Percentiles rank a stretch among this genome's conserved stretches.
Conservation (phyloP, 2,113 vertebrate species). For the Laticauda colubrina region DNA sequence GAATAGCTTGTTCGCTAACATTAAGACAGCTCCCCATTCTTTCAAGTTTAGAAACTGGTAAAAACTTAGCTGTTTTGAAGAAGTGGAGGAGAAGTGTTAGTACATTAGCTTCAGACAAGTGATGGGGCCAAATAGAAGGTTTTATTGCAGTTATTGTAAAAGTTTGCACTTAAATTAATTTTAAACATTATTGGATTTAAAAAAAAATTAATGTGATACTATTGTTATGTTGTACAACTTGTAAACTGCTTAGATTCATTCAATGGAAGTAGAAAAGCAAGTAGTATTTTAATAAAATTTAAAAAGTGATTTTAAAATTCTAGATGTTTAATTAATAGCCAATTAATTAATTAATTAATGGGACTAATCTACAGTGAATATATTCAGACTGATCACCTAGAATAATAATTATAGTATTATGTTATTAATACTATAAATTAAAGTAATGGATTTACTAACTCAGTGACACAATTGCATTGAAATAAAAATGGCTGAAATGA, state of each 20-base stretch:
- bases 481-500: slow-evolving; percentile 7
- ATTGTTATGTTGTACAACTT: not conserved
- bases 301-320: slow-evolving; percentile 45
- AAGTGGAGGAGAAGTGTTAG: not conserved
- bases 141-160: not conserved
- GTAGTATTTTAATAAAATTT: not conserved
- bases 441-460: slow-evolving; percentile 31
- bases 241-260: not conserved
- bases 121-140: not conserved
- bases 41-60: not conserved
- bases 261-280: not conserved
- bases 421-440: slow-evolving; percentile 49
- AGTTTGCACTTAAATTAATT: not conserved
- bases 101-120: not conserved
- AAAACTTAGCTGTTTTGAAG: not conserved
- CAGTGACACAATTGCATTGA: not conserved
- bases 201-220: not conserved
- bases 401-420: slow-evolving; percentile 60
- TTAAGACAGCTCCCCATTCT: not conserved
- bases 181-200: not conserved
- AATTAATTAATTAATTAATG: too few species aligned
- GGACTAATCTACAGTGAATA: slow-evolving; percentile 61
- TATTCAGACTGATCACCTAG: slow-evolving; percentile 51
- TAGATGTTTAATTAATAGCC: slow-evolving; percentile 63
- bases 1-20: not conserved